Base-by-base conservation (phyloP, 2,888 invertebrate genomes). In the Corythucha ciliata region DNA sequence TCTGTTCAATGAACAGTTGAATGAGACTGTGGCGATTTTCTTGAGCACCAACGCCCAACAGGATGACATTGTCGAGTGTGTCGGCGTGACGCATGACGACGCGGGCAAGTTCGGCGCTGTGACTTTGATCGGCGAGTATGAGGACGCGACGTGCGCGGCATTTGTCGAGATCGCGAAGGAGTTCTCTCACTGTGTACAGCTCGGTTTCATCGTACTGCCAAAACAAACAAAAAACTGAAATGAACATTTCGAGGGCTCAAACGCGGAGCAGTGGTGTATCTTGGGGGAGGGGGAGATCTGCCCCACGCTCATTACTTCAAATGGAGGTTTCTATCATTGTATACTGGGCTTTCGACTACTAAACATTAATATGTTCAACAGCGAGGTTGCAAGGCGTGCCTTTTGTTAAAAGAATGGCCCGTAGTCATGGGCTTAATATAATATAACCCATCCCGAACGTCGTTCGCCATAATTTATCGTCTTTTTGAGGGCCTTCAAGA, bases 81-180 rank as follows among this genome's bases (percentile, higher is more conserved):
- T 63, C 56, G 65, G 67, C 21, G 18, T 41, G 41, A 16, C 39
- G 33, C 14, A 52, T 50, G 6, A 57, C 50, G 7, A 67, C 64
- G 54, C 66, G 64, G 22, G 70, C 66, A 20, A 60, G 16, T 53
- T 57, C 54, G 2, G 47, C 70, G 2, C 71, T 65, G 58, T 68
- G 72, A 58, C 70, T 71, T 60, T 73, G 72, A 59, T 74, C 74
- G 2, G 67, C 69, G 4, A 74, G 61, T 10, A 74, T 55, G 32
- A 71, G 64, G 12, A 73, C 68, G 27, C 71, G 66, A 2, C 67
- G 64, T 0, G 73, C 72, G 26, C 63, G 58, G 58, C 74, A 74
- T 24, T 66, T 62, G 1, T 65, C 60, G 4, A 72, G 62, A 58
- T 74, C 74, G 0, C 65, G 61, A 42, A 71, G 61, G 47, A 74